Evolutionary conservation across 2,888 invertebrate species (phyloP).

Genomic region (Agrenia bidenticulata): DNA sequence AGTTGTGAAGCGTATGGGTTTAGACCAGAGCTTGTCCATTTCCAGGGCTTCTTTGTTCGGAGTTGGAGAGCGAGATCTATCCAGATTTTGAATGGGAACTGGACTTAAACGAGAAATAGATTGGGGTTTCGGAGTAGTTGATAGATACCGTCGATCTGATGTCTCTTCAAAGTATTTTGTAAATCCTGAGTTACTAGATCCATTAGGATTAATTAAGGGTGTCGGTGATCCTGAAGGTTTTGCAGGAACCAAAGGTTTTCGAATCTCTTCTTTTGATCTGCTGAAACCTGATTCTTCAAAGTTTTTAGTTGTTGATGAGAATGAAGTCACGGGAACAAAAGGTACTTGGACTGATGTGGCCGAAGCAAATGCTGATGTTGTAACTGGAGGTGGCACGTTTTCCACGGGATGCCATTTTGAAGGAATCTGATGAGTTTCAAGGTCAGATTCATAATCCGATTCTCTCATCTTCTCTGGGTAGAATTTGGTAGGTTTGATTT

Average conservation of each 20-base stretch:
- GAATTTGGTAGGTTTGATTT: constrained; percentile 67
- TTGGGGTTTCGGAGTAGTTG: neutral
- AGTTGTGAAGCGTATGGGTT: constrained; percentile 39
- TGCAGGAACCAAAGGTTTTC: constrained; percentile 24
- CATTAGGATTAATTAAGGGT: no score
- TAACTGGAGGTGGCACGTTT: neutral
- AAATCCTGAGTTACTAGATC: no score
- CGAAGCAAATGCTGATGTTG: constrained; percentile 62
- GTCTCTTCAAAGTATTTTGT: no score
- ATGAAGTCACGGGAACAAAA: neutral
- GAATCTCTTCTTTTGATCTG: neutral
- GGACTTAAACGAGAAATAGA: constrained; percentile 22
- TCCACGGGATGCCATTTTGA: neutral
- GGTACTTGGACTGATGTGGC: constrained; percentile 56
- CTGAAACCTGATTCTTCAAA: no score
- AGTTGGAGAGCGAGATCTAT: constrained; percentile 56
- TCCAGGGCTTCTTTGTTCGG: constrained; percentile 67
- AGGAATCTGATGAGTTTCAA: constrained; percentile 66
- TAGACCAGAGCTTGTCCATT: constrained; percentile 71
- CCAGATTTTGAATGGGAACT: constrained; percentile 4
- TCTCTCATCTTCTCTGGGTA: constrained; percentile 66
- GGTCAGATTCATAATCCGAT: constrained; percentile 73
- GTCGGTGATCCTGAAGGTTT: constrained; percentile 4
- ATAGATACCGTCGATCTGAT: no score
- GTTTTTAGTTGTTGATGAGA: no score